Percentiles rank a stretch among this genome's conserved stretches.
phyloP scores from a whole-genome alignment of 2,113 vertebrate genomes.

The Octodon degus region DNA sequence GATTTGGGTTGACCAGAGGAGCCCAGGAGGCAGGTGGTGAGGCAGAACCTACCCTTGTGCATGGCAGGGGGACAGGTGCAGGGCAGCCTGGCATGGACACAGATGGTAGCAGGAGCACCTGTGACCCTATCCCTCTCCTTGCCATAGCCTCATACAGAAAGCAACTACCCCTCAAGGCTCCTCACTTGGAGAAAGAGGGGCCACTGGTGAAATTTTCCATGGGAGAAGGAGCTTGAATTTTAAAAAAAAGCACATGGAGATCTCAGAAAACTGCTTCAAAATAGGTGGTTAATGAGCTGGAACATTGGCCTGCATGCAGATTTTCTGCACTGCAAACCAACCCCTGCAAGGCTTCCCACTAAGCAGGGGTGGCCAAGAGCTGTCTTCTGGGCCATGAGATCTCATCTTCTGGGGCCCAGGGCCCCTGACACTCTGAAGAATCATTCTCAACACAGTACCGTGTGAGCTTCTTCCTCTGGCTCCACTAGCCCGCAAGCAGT shows the following conservation, averaged over 20 bases:
- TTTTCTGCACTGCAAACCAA: not conserved
- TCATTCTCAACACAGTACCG: not conserved
- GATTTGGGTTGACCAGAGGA: not conserved
- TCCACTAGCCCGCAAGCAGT: not conserved
- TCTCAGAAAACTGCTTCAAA: slow-evolving; percentile 13
- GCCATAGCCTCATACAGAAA: not conserved
- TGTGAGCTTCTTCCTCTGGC: not conserved
- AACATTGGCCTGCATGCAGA: not conserved
- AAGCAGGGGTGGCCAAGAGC: not conserved
- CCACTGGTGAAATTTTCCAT: not conserved
- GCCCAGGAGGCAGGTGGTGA: not conserved
- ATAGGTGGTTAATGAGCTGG: not conserved
- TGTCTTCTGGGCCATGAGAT: not conserved
- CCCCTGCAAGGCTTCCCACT: not conserved
- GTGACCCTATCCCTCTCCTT: not conserved
- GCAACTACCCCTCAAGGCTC: not conserved
- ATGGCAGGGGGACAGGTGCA: not conserved
- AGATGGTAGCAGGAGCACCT: not conserved
- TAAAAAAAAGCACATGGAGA: not conserved
- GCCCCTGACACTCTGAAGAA: not conserved
- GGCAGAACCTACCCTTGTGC: not conserved
- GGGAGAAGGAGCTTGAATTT: not conserved
- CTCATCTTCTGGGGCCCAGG: not conserved
- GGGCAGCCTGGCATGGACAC: not conserved
- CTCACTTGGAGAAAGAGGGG: not conserved